Conservation (phyloP, 2,797 vertebrate genomes). For the Yasuhikotakia modesta region DNA sequence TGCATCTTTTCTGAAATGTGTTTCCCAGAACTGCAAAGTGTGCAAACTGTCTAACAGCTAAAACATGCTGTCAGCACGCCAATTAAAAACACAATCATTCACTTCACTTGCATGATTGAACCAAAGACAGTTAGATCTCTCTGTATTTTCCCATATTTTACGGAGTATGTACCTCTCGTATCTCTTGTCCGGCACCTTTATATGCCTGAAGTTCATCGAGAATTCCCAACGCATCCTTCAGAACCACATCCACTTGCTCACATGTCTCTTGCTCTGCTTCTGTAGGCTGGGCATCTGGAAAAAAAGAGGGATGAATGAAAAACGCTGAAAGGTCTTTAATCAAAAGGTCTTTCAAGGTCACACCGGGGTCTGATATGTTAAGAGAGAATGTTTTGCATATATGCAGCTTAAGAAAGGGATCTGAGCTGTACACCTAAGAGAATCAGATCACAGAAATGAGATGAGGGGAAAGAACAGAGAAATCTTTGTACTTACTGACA, state of each 20-base stretch:
- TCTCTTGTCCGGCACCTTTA: slow-evolving; percentile 94
- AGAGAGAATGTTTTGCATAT: neutral
- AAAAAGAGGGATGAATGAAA: slow-evolving; percentile 64
- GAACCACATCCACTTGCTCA: slow-evolving; percentile 95
- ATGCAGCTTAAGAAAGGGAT: slow-evolving; percentile 14
- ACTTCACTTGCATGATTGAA: neutral
- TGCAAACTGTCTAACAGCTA: too few relatives aligned
- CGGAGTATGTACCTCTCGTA: slow-evolving; percentile 87
- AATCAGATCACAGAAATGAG: slow-evolving; percentile 6
- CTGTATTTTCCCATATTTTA: neutral
- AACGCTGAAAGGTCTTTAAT: slow-evolving; percentile 11
- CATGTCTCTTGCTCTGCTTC: slow-evolving; percentile 96
- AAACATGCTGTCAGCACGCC: too few relatives aligned
- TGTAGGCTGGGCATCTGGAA: slow-evolving; percentile 94
- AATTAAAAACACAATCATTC: too few relatives aligned
- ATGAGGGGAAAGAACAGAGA: slow-evolving; percentile 8
- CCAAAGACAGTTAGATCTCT: neutral
- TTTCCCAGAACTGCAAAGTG: too few relatives aligned
- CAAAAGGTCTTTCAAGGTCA: slow-evolving; percentile 32
- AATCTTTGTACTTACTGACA: neutral
- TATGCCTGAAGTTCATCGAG: slow-evolving; percentile 96
- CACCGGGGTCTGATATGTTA: neutral
- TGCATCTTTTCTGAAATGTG: too few relatives aligned
- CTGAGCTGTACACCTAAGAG: neutral
- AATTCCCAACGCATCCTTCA: slow-evolving; percentile 93